A percentile compares a stretch with the other conserved stretches of the same genome.
phyloP scores from a whole-genome alignment of 2,888 invertebrate genomes.

The Agrotis clavis region DNA sequence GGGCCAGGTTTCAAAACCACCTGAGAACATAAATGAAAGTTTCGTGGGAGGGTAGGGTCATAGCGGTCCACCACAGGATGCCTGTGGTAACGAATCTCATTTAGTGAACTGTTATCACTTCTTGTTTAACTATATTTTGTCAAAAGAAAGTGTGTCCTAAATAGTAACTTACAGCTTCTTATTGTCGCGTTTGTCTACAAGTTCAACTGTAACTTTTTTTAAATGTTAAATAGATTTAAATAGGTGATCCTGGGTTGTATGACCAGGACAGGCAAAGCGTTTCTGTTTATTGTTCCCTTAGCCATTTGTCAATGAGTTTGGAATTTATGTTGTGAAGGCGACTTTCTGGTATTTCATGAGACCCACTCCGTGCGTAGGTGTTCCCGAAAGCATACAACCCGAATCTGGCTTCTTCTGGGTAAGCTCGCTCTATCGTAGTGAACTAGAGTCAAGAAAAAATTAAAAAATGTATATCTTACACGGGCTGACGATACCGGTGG shows the following conservation, averaged over 20 bases:
- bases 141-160: neutral
- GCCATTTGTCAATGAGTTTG: neutral
- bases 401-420: no score
- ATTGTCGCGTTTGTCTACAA: no score
- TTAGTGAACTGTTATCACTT: neutral
- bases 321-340: neutral
- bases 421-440: no score
- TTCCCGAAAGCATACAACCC: no score
- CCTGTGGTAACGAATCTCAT: no score
- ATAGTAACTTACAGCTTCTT: neutral
- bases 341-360: neutral
- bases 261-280: neutral
- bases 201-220: no score
- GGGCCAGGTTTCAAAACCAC: slow-evolving; percentile 54
- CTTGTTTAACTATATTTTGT: neutral
- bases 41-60: no score
- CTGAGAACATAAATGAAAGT: slow-evolving; percentile 45
- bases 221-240: neutral
- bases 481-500: slow-evolving; percentile 56
- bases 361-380: no score
- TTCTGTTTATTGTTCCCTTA: neutral
- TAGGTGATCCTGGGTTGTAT: neutral
- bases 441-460: no score
- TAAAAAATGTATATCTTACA: slow-evolving; percentile 24
- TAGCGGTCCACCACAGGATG: no score